These are phyloP conservation scores for Drosophila meridiana DNA, from an alignment of 2,888 invertebrate genomes.

Conservation along the genomic window DNA sequence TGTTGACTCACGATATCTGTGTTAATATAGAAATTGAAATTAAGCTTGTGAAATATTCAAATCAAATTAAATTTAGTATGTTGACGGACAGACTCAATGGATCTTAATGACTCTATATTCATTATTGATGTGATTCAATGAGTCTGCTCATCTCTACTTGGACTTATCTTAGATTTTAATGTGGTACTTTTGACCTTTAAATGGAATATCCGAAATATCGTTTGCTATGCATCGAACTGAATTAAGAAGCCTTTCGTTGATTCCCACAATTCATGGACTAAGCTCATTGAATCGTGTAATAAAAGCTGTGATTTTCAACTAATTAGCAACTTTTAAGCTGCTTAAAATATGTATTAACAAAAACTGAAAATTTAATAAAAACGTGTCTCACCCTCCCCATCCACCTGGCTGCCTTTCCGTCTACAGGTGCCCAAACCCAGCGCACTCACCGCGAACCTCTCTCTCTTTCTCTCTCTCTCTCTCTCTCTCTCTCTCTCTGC, in stretches of 20 bases:
- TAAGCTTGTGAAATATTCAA: constrained; percentile 23
- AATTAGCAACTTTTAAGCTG: constrained; percentile 71
- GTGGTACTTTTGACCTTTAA: background rate
- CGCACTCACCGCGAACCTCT: background rate
- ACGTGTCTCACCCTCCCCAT: background rate
- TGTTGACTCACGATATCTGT: constrained; percentile 22
- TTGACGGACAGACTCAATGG: background rate
- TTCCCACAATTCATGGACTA: constrained; percentile 9
- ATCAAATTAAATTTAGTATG: constrained; percentile 7
- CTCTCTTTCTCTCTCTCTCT: too few species aligned
- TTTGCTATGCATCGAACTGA: constrained; percentile 12
- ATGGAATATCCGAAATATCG: constrained; percentile 1
- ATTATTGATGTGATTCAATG: background rate
- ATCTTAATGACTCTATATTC: background rate
- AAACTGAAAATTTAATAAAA: constrained; percentile 35
- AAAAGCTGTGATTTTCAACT: constrained; percentile 38
- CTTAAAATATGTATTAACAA: constrained; percentile 37
- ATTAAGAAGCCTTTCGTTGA: constrained; percentile 21
- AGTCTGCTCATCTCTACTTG: too few species aligned
- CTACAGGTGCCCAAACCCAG: constrained; percentile 1
- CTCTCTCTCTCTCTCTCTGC: background rate
- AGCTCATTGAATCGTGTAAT: constrained; percentile 1
- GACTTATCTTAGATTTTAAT: background rate
- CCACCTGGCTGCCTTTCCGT: background rate
- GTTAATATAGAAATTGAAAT: constrained; percentile 36